Evolutionary conservation across 35 echinoderm and acorn worm genomes (phyloP).

Genomic region (Anneissia japonica): DNA sequence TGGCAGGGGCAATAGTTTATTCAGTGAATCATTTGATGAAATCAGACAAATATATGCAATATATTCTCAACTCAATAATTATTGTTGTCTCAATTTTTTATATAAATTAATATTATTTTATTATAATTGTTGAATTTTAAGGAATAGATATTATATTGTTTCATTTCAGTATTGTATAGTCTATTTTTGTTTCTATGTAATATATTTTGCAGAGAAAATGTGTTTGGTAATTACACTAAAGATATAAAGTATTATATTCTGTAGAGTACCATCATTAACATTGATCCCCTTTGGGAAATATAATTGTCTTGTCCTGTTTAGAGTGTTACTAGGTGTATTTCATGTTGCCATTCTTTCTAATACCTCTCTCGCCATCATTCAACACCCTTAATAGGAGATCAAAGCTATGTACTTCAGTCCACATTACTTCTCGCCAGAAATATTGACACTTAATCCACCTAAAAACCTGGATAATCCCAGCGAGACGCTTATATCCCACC

Average conservation of each 20-base stretch:
- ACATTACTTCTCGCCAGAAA: neutral
- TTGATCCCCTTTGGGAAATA: neutral
- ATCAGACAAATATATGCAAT: too few relatives aligned
- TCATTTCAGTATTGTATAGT: too few relatives aligned
- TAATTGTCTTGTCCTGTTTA: neutral
- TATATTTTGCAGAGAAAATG: too few relatives aligned
- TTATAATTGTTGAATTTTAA: too few relatives aligned
- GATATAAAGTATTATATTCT: neutral
- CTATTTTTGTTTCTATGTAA: too few relatives aligned
- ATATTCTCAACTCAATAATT: too few relatives aligned
- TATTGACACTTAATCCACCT: neutral
- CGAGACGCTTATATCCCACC: neutral
- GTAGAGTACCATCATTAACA: neutral
- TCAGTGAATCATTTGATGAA: too few relatives aligned
- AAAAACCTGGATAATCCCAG: neutral
- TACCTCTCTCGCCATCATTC: neutral
- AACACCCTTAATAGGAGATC: neutral
- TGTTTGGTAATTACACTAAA: neutral
- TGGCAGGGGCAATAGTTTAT: too few relatives aligned
- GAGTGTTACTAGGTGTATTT: neutral
- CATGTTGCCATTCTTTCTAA: neutral
- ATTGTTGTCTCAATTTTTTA: too few relatives aligned
- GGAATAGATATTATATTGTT: too few relatives aligned
- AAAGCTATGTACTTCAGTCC: neutral
- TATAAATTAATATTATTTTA: too few relatives aligned